Conservation (phyloP, 2,797 vertebrate genomes). For the Dipus sagitta region DNA sequence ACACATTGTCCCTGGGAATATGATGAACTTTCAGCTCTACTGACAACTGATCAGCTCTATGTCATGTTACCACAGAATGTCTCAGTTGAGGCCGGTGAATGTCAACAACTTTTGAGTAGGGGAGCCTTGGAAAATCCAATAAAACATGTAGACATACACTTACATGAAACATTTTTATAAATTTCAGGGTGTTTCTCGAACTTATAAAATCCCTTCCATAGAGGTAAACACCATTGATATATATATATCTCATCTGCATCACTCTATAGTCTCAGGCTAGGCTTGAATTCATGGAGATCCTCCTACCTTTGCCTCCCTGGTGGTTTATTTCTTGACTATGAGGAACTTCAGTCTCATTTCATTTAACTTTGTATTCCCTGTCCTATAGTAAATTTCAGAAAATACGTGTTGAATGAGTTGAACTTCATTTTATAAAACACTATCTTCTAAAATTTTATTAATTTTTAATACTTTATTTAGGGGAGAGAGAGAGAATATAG, state of each 20-base stretch:
- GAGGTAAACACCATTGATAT: not conserved
- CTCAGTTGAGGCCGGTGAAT: not conserved
- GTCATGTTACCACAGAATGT: not conserved
- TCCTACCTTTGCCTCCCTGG: too few species aligned
- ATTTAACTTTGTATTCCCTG: too few species aligned
- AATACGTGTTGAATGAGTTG: not conserved
- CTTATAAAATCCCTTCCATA: not conserved
- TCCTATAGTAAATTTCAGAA: not conserved
- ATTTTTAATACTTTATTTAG: too few species aligned
- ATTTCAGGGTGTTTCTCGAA: not conserved
- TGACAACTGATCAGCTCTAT: not conserved
- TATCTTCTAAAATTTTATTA: too few species aligned
- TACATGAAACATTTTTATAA: not conserved
- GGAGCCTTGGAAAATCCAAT: not conserved
- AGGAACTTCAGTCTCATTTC: too few species aligned
- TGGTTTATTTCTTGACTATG: too few species aligned
- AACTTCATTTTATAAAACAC: not conserved
- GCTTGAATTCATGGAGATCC: too few species aligned
- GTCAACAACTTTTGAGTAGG: not conserved
- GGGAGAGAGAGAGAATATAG: too few species aligned
- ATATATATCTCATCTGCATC: too few species aligned
- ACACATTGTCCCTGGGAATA: not conserved
- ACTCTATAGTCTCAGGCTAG: too few species aligned
- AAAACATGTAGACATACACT: not conserved
- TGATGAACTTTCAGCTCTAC: not conserved